These are phyloP conservation scores for Cyrtonyx montezumae DNA, from an alignment of 2,113 vertebrate species.

Conservation along the genomic window DNA sequence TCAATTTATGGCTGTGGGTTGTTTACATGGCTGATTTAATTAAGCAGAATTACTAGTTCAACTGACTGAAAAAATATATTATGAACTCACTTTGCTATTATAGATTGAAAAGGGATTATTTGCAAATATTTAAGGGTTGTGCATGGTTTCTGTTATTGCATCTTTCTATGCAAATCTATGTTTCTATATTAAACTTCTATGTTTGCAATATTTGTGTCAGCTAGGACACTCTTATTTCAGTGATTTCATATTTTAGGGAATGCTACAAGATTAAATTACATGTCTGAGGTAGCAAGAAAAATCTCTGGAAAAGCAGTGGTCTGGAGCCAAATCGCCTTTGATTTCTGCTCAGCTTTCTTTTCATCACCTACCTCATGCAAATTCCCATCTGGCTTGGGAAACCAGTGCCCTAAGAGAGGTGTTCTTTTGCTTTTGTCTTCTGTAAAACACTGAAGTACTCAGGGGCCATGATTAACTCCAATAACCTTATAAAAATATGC, in stretches of 20 bases:
- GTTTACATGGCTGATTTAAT: neutral
- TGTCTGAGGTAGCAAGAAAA: neutral
- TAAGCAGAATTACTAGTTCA: neutral
- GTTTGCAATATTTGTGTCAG: neutral
- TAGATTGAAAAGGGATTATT: neutral
- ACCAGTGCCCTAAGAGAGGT: neutral
- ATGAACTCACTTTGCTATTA: neutral
- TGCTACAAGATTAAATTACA: neutral
- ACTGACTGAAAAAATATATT: neutral
- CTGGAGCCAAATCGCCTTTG: neutral
- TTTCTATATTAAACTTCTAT: too few species aligned
- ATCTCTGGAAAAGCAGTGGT: neutral
- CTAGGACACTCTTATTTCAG: neutral
- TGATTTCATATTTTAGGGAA: neutral
- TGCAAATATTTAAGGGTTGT: neutral
- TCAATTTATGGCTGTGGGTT: neutral
- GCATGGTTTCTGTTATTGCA: neutral
- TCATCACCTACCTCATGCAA: neutral
- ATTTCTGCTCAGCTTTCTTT: neutral
- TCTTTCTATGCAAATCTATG: too few species aligned
- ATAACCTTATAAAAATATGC: neutral
- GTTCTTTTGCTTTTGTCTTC: neutral
- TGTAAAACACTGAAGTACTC: neutral
- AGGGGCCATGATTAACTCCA: neutral
- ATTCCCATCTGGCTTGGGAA: neutral